Evolutionary conservation across 2,888 invertebrate species (phyloP).

Genomic region (Lordiphosa andalusiaca): DNA sequence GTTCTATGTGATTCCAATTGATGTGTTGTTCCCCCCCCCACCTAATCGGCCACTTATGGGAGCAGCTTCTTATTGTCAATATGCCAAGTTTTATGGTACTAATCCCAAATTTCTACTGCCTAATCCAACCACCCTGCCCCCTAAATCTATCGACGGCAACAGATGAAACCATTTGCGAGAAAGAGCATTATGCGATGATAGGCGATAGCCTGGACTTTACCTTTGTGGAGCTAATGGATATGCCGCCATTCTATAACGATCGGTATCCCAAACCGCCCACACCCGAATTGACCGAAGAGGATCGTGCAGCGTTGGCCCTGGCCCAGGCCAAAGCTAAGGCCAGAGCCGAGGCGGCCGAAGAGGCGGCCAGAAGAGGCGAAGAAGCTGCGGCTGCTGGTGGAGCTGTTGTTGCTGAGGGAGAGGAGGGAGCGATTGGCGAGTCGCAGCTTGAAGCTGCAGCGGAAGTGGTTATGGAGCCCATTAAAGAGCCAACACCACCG

Average conservation of each 20-base stretch:
- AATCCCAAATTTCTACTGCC: conserved; percentile 49
- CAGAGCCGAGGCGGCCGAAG: conserved; percentile 57
- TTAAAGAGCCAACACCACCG: conserved; percentile 72
- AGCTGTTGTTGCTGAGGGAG: conserved; percentile 34
- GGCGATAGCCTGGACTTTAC: conserved; percentile 96
- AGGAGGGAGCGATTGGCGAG: conserved; percentile 22
- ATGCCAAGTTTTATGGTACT: conserved; percentile 5
- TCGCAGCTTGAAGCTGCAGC: conserved; percentile 41
- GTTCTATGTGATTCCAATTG: conserved; percentile 10
- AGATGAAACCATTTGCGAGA: conserved; percentile 93
- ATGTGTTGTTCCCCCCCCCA: conserved; percentile 1
- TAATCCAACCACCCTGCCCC: conserved; percentile 15
- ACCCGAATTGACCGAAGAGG: conserved; percentile 79
- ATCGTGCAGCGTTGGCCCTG: conserved; percentile 73
- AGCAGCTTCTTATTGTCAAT: conserved; percentile 19
- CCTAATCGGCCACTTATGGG: conserved; percentile 22
- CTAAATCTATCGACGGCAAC: too few relatives aligned
- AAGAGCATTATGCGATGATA: conserved; percentile 95
- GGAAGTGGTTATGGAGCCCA: conserved; percentile 44
- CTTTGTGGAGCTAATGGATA: conserved; percentile 90
- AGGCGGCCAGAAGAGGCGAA: conserved; percentile 40
- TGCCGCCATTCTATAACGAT: conserved; percentile 81
- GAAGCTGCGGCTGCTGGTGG: conserved; percentile 43
- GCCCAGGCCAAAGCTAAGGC: conserved; percentile 51
- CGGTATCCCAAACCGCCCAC: conserved; percentile 80